Conservation (phyloP, 2,888 invertebrate genomes). For the Rhingia campestris region DNA sequence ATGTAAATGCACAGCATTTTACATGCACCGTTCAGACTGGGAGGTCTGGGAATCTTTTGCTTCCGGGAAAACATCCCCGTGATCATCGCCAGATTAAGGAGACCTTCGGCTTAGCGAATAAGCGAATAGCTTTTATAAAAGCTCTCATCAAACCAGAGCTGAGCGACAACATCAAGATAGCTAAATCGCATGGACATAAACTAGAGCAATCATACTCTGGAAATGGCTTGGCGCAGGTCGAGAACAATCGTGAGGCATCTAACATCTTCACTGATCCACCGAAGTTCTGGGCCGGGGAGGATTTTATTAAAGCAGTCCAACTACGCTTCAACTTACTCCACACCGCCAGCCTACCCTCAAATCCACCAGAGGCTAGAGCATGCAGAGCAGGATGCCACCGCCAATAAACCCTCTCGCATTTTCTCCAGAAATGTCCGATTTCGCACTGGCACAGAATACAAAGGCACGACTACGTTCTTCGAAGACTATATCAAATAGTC, state of each 20-base stretch:
- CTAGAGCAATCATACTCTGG: not conserved
- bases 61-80: no score
- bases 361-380: not conserved
- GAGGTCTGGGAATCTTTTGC: no score
- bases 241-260: no score
- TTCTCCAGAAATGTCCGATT: conserved; percentile 6
- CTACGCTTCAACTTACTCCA: not conserved
- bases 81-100: no score
- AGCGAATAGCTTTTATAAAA: no score
- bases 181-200: not conserved
- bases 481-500: not conserved
- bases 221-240: not conserved
- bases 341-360: not conserved
- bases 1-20: no score
- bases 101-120: no score
- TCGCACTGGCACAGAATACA: not conserved
- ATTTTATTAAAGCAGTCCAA: not conserved
- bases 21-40: no score
- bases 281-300: conserved; percentile 1
- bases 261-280: not conserved
- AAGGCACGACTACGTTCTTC: not conserved
- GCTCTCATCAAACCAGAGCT: no score
- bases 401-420: not conserved
- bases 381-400: conserved; percentile 11
- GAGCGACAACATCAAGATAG: no score